Conservation (phyloP, 2,113 vertebrate species). For the Mustela nigripes region DNA sequence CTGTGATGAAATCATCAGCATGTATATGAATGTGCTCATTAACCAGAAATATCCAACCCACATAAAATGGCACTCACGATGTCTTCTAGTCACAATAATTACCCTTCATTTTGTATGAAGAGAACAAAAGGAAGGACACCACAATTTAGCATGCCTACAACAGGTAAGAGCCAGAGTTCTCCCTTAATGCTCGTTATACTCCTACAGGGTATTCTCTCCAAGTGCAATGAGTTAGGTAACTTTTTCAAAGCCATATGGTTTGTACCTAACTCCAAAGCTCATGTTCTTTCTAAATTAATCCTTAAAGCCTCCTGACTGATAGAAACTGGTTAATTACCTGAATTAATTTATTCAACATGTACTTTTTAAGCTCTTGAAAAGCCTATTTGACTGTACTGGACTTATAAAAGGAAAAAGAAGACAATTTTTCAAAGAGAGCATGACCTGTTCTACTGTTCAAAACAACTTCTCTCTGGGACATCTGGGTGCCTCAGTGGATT, state of each 20-base stretch:
- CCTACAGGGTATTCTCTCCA: not conserved
- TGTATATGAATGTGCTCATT: not conserved
- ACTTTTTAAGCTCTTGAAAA: slow-evolving; percentile 24
- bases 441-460: not conserved
- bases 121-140: not conserved
- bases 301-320: not conserved
- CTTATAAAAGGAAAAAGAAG: slow-evolving; percentile 37
- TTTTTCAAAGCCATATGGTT: not conserved
- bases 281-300: slow-evolving; percentile 8
- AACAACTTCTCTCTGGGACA: not conserved
- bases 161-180: not conserved
- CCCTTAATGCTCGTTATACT: not conserved
- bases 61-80: not conserved
- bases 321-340: not conserved
- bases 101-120: not conserved
- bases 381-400: not conserved
- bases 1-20: not conserved
- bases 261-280: not conserved
- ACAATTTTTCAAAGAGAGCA: not conserved
- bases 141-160: not conserved
- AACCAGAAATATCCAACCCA: not conserved
- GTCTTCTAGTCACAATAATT: not conserved
- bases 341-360: not conserved
- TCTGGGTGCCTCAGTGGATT: too few relatives aligned
- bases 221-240: not conserved